phyloP scores from a whole-genome alignment of 2,797 vertebrate species.

The Gallinago nigripennis region DNA sequence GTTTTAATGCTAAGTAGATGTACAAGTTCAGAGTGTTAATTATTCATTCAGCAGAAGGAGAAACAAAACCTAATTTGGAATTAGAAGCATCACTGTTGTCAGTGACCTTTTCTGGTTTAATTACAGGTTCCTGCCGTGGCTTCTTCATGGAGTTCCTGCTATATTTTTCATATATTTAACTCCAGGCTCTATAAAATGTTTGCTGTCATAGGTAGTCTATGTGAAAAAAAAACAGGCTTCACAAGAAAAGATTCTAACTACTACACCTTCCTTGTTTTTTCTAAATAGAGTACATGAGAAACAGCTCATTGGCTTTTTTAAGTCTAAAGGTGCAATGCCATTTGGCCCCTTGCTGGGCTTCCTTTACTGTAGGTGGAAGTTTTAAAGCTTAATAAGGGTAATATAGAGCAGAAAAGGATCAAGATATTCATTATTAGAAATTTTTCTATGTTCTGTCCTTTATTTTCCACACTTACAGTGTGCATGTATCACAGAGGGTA shows the following conservation, averaged over 20 bases:
- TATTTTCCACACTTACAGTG: neutral
- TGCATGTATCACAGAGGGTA: neutral
- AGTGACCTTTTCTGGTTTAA: neutral
- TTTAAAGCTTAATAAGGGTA: neutral
- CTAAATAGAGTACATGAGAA: neutral
- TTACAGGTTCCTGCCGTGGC: neutral
- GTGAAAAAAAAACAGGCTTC: neutral
- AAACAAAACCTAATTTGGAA: neutral
- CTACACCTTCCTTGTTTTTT: neutral
- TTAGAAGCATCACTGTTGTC: neutral
- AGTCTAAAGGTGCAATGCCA: neutral
- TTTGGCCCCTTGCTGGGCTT: neutral
- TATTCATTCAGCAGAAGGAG: neutral
- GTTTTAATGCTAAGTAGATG: neutral
- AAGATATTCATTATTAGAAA: neutral
- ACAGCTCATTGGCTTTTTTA: neutral
- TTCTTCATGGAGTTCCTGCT: neutral
- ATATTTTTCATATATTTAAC: neutral
- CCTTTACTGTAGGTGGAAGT: neutral
- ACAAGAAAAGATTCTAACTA: neutral
- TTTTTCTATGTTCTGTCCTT: neutral
- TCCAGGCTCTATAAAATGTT: neutral
- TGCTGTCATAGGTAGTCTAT: neutral
- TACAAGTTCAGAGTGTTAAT: constrained; percentile 6
- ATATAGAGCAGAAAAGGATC: neutral